A percentile compares a stretch with the other conserved stretches of the same genome.
phyloP scores from a whole-genome alignment of 2,797 vertebrate genomes.

The Denticeps clupeoides region DNA sequence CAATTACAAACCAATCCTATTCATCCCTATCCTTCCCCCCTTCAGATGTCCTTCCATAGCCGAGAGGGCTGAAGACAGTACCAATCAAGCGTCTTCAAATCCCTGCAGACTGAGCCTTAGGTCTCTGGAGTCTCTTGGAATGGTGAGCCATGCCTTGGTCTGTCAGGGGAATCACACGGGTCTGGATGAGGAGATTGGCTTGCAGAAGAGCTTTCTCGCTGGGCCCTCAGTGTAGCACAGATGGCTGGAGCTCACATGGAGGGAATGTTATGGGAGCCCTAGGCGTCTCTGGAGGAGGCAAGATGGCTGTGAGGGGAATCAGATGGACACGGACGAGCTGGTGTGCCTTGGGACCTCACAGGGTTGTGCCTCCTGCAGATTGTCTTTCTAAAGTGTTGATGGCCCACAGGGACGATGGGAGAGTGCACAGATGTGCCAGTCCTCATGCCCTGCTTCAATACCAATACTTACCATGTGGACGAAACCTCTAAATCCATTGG shows the following conservation, averaged over 20 bases:
- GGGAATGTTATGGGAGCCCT: not conserved
- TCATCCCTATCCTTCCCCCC: not conserved
- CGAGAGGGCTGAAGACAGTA: not conserved
- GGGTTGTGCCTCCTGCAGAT: constrained; percentile 11
- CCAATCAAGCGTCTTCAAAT: not conserved
- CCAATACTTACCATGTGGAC: not conserved
- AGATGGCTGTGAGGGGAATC: constrained; percentile 26
- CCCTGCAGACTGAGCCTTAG: not conserved
- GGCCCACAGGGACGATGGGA: constrained; percentile 11
- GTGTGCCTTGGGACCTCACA: constrained; percentile 26
- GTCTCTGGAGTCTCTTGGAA: not conserved
- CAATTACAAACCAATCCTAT: not conserved
- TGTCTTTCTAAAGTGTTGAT: constrained; percentile 46
- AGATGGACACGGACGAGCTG: constrained; percentile 29
- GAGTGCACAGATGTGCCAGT: constrained; percentile 1
- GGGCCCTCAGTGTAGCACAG: constrained; percentile 37
- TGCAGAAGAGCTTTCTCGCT: constrained; percentile 24
- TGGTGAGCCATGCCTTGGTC: constrained; percentile 21
- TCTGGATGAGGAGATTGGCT: constrained; percentile 29
- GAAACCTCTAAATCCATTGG: not conserved
- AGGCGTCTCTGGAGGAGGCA: constrained; percentile 9
- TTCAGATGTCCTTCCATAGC: constrained; percentile 1
- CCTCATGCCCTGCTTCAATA: not conserved
- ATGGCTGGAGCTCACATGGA: constrained; percentile 36
- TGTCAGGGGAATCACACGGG: constrained; percentile 43